Percentiles rank a stretch among this genome's conserved stretches.
Conservation (phyloP, 2,113 vertebrate species). For the Nycticorax nycticorax region DNA sequence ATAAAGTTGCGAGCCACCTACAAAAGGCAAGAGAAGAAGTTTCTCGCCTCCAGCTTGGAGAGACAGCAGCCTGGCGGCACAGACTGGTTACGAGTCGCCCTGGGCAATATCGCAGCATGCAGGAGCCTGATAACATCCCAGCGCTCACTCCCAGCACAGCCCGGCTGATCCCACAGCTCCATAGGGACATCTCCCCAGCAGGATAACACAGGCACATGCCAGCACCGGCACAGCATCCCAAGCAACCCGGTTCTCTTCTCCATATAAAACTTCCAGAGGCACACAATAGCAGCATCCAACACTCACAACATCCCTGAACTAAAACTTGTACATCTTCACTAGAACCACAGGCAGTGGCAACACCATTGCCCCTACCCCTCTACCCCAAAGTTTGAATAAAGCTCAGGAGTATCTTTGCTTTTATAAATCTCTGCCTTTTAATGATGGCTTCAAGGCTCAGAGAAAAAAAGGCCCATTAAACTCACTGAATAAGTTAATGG, state of each 20-base stretch:
- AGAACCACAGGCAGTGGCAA: not conserved
- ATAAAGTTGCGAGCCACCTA: not conserved
- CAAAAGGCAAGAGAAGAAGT: not conserved
- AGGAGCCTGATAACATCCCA: not conserved
- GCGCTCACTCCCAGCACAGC: accelerated
- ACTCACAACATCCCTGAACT: not conserved
- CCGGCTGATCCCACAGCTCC: not conserved
- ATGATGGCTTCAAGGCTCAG: slow-evolving; percentile 79
- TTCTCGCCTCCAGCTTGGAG: not conserved
- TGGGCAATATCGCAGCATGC: not conserved
- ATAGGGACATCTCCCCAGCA: not conserved
- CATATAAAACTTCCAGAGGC: not conserved
- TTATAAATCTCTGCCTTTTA: slow-evolving; percentile 83
- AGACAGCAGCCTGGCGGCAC: not conserved
- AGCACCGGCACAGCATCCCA: not conserved
- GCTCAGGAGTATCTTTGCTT: slow-evolving; percentile 73
- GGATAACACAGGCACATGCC: accelerated
- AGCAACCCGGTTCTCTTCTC: not conserved
- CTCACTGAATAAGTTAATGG: slow-evolving; percentile 86
- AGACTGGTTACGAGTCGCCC: not conserved
- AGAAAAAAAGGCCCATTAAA: slow-evolving; percentile 79
- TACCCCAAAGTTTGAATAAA: slow-evolving; percentile 75
- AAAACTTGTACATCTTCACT: not conserved
- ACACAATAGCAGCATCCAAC: not conserved
- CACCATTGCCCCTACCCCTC: not conserved